Evolutionary conservation across 2,113 vertebrate genomes (phyloP).

Genomic region (Calypte anna): DNA sequence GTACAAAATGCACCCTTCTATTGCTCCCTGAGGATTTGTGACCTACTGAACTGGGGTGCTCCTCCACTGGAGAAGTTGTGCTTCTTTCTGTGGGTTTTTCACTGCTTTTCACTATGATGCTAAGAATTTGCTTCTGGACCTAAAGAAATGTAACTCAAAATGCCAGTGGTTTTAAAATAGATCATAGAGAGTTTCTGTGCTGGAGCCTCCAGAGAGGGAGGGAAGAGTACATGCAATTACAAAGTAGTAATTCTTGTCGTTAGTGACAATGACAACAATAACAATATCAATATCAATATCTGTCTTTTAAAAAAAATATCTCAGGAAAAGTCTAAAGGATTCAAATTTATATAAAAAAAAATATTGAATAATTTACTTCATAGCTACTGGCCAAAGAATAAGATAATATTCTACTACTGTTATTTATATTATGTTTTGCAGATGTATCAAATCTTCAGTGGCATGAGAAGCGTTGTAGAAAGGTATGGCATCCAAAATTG

Average conservation of each 20-base stretch:
- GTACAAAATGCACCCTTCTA: not conserved
- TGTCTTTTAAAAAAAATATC: constrained; percentile 4
- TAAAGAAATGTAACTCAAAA: constrained; percentile 8
- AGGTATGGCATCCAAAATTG: constrained; percentile 67
- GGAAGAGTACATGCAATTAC: constrained; percentile 43
- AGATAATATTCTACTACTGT: constrained; percentile 68
- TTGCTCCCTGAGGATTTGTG: not conserved
- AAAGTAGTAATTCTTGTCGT: not conserved
- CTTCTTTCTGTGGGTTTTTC: not conserved
- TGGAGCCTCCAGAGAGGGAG: not conserved
- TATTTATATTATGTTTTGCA: constrained; percentile 72
- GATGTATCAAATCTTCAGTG: constrained; percentile 69
- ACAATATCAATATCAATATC: not conserved
- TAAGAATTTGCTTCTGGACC: not conserved
- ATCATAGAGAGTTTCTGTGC: not conserved
- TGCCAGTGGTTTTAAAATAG: constrained; percentile 26
- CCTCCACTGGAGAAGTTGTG: not conserved
- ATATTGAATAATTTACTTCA: constrained; percentile 62
- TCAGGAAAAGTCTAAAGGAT: not conserved
- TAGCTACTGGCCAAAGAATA: constrained; percentile 55
- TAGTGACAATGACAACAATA: not conserved
- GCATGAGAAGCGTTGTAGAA: constrained; percentile 68
- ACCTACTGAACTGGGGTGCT: not conserved
- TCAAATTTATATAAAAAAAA: constrained; percentile 43
- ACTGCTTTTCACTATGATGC: not conserved